Evolutionary conservation across 2,113 vertebrate genomes (phyloP), one percentile per base, ranked within the genome.

Genomic region (Dendrocopos noguchii): DNA sequence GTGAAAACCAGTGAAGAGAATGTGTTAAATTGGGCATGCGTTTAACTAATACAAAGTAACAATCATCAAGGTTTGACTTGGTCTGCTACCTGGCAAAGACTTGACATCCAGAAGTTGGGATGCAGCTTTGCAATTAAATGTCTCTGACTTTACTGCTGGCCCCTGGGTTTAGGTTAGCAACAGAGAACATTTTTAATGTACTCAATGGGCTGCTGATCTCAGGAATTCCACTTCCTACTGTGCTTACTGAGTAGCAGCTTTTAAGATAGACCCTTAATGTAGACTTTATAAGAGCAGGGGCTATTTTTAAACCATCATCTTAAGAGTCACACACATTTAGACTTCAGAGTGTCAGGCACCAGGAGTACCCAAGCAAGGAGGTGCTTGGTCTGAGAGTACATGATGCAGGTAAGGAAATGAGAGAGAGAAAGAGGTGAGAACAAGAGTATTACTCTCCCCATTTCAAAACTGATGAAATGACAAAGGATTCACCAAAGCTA

Each of bases 391-490:
- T 59, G 27, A 75, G 28, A 50, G 12, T 9, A 13, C 16, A 25
- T 0, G 2, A 8, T 42, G 7, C 20, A 46, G 50, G 29, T 2
- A 12, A n/a, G 12, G 47, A 14, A 5, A 39, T 8, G 27, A 47
- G 47, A 56, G 60, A 65, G 36, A 52, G 65, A 77, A 80, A 63
- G 53, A 67, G 70, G 5, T 16, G n/a, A 71, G 27, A 72, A 63
- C 3, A 9, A 27, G n/a, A 60, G 21, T 33, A n/a, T 46, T 52
- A 7, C 61, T 50, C 16, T 33, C 15, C 27, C 15, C 16, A 9
- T 57, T 79, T 83, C 55, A 44, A 66, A 95, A 46, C 3, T 10
- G 55, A 57, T 59, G 33, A 90, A 74, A 86, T 25, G 12, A 33
- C 46, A 16, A 70, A 93, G 53, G 53, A 68, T 21, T 78, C 18